phyloP scores from a whole-genome alignment of 1,140 invertebrate genomes.

The Pachypsylla venusta region DNA sequence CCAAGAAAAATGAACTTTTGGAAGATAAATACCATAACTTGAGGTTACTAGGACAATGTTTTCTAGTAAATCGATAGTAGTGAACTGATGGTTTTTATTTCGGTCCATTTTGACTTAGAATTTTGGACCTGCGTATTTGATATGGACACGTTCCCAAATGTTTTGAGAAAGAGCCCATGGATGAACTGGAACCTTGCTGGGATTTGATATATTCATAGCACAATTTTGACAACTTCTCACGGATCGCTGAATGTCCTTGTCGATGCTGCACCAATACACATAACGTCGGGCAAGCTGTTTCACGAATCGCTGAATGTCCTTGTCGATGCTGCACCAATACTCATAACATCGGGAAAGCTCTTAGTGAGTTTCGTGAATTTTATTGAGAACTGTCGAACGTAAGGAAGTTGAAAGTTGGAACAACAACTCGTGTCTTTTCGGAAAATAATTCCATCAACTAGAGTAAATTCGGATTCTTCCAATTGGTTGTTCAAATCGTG shows the following conservation, averaged over 20 bases:
- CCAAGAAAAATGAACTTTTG: constrained; percentile 23
- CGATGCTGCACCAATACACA: constrained; percentile 24
- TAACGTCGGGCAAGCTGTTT: constrained; percentile 24
- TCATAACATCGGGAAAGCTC: constrained; percentile 24
- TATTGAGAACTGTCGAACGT: constrained; percentile 12
- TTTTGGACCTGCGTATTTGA: constrained; percentile 30
- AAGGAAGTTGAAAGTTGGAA: constrained; percentile 17
- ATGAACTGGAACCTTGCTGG: constrained; percentile 20
- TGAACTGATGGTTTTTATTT: background rate
- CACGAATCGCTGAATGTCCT: constrained; percentile 27
- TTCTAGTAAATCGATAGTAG: constrained; percentile 2
- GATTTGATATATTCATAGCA: too few relatives aligned
- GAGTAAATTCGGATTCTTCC: constrained; percentile 11
- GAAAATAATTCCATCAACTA: constrained; percentile 15
- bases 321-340: constrained; percentile 25
- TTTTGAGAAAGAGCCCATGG: constrained; percentile 24
- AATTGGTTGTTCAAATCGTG: background rate
- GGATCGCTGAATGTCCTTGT: constrained; percentile 26
- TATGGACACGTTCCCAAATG: constrained; percentile 26
- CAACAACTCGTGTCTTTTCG: constrained; percentile 13
- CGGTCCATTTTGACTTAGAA: constrained; percentile 22
- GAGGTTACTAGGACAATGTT: background rate
- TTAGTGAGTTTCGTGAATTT: constrained; percentile 21
- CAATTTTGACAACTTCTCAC: constrained; percentile 23
- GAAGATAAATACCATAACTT: constrained; percentile 16